Evolutionary conservation across 2,888 invertebrate genomes (phyloP).

Genomic region (Brachynemurus nebulosus): DNA sequence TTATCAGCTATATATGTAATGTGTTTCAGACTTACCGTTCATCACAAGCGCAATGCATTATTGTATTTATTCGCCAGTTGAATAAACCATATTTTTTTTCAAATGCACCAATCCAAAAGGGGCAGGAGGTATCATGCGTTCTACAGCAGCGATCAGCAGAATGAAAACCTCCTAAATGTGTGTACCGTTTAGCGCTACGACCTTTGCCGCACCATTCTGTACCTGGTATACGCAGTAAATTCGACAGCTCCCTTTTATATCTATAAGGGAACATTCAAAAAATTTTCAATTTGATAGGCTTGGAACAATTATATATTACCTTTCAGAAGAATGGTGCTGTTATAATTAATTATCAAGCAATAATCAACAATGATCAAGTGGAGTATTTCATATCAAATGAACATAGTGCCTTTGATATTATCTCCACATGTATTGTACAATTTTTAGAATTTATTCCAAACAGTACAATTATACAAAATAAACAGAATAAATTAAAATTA

Average conservation of each 20-base stretch:
- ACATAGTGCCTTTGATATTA: no score
- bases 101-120: constrained; percentile 70
- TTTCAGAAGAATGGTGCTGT: background rate
- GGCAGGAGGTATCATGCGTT: constrained; percentile 74
- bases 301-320: background rate
- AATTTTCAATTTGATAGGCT: background rate
- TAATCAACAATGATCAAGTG: no score
- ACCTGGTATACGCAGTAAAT: constrained; percentile 70
- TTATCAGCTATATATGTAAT: no score
- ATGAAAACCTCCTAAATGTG: constrained; percentile 70
- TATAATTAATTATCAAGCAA: no score
- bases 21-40: constrained; percentile 66
- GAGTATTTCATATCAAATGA: no score
- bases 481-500: no score
- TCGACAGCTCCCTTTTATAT: constrained; percentile 38
- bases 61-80: constrained; percentile 80
- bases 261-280: constrained; percentile 26
- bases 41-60: constrained; percentile 88
- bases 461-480: no score
- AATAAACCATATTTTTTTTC: constrained; percentile 72
- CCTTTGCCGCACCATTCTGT: constrained; percentile 93
- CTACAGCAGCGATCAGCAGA: constrained; percentile 80
- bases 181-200: constrained; percentile 63
- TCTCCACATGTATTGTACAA: no score
- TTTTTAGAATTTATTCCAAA: no score